Evolutionary conservation across 2,888 invertebrate species (phyloP).

Genomic region (Athalia rosae): DNA sequence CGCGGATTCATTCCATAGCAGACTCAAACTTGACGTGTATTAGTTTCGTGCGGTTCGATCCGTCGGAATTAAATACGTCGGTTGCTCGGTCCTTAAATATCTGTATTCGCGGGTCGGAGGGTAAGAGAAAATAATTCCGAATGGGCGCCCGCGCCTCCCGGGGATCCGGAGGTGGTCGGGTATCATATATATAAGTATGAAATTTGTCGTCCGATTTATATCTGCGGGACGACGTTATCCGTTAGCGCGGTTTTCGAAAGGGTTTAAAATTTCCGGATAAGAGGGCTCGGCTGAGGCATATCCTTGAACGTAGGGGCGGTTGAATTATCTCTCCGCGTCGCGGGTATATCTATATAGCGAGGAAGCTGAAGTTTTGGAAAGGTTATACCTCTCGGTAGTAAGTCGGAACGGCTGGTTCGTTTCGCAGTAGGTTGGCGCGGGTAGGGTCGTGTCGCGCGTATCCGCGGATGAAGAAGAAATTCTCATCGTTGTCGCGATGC

Average conservation of each 20-base stretch:
- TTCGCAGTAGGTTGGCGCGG: neutral
- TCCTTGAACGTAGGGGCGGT: neutral
- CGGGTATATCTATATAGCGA: constrained; percentile 7
- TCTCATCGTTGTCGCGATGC: constrained; percentile 45
- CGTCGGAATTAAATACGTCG: no score
- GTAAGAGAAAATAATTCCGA: no score
- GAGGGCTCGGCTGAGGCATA: constrained; percentile 8
- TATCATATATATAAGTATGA: constrained; percentile 14
- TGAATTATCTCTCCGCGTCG: constrained; percentile 31
- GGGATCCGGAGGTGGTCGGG: neutral
- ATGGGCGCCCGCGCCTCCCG: no score
- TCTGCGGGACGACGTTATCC: constrained; percentile 28
- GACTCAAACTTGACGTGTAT: no score
- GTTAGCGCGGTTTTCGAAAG: constrained; percentile 38
- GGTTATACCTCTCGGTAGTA: constrained; percentile 8
- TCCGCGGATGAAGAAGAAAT: constrained; percentile 28
- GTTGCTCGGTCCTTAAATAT: no score
- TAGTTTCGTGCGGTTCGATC: no score
- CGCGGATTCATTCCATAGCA: no score
- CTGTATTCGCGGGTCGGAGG: no score
- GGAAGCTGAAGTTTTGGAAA: constrained; percentile 13
- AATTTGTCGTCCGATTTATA: constrained; percentile 26
- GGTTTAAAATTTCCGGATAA: constrained; percentile 42
- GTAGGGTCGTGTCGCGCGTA: no score
- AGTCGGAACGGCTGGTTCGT: constrained; percentile 1